A percentile compares a stretch with the other conserved stretches of the same genome.
phyloP scores from a whole-genome alignment of 2,113 vertebrate genomes.

The Uropsilus gracilis region DNA sequence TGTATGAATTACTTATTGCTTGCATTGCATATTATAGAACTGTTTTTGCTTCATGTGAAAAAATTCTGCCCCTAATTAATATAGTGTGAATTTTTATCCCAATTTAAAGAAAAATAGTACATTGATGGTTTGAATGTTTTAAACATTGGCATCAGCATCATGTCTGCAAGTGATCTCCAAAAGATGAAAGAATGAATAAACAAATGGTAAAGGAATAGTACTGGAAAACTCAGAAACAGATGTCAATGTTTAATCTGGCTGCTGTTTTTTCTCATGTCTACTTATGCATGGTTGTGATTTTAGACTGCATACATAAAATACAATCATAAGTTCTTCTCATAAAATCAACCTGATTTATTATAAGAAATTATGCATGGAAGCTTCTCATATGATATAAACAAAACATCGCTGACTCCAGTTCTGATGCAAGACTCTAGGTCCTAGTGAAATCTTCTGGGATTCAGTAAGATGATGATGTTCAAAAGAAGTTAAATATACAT shows the following conservation, averaged over 20 bases:
- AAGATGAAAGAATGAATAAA: constrained; percentile 40
- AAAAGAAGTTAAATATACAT: constrained; percentile 21
- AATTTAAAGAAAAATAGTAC: background rate
- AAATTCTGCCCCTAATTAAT: background rate
- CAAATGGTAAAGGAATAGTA: background rate
- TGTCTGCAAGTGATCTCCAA: background rate
- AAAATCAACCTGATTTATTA: constrained; percentile 43
- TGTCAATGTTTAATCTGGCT: constrained; percentile 12
- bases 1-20: background rate
- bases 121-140: background rate
- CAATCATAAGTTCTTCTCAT: constrained; percentile 28
- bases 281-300: constrained; percentile 25
- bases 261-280: constrained; percentile 37
- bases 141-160: background rate
- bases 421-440: background rate
- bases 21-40: background rate
- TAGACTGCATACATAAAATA: constrained; percentile 40
- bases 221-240: constrained; percentile 41
- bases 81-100: background rate
- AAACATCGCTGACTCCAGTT: background rate
- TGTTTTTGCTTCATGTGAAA: background rate
- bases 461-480: background rate
- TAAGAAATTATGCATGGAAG: constrained; percentile 38
- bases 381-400: constrained; percentile 16
- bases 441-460: background rate